phyloP scores from a whole-genome alignment of 2,113 vertebrate species.

The Phaethon lepturus region DNA sequence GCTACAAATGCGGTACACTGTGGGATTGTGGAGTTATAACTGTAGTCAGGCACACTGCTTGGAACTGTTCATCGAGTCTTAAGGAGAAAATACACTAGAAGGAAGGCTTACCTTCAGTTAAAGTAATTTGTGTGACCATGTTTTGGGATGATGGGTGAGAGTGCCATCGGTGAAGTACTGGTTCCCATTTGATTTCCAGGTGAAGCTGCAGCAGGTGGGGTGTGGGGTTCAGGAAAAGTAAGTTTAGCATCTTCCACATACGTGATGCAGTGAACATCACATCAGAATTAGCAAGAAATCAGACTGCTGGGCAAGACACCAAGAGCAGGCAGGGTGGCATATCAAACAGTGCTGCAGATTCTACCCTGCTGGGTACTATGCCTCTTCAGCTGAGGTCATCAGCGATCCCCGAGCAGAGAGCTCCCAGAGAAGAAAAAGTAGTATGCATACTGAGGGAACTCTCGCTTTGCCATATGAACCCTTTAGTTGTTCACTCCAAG shows the following conservation, averaged over 20 bases:
- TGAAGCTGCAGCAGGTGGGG: not conserved
- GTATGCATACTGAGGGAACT: not conserved
- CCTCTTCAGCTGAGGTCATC: not conserved
- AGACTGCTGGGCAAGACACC: not conserved
- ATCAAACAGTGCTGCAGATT: not conserved
- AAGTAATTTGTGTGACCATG: not conserved
- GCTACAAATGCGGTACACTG: fast-evolving
- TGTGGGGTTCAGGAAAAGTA: not conserved
- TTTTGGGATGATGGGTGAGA: not conserved
- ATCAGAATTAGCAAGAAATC: not conserved
- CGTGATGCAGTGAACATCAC: not conserved
- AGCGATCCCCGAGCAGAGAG: not conserved
- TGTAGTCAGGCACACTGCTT: not conserved
- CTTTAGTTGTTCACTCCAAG: not conserved
- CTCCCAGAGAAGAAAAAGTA: not conserved
- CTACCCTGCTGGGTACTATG: not conserved
- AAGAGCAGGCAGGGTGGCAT: not conserved
- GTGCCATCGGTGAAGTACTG: not conserved
- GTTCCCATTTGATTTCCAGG: not conserved
- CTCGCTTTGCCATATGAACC: not conserved
- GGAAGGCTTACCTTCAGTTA: not conserved
- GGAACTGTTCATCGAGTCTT: not conserved
- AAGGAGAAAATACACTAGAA: not conserved
- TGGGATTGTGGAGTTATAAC: not conserved
- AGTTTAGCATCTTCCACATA: not conserved